A percentile compares a stretch with the other conserved stretches of the same genome.
These are phyloP conservation scores for Lagria hirta DNA, from an alignment of 2,888 invertebrate species.

Conservation along the genomic window DNA sequence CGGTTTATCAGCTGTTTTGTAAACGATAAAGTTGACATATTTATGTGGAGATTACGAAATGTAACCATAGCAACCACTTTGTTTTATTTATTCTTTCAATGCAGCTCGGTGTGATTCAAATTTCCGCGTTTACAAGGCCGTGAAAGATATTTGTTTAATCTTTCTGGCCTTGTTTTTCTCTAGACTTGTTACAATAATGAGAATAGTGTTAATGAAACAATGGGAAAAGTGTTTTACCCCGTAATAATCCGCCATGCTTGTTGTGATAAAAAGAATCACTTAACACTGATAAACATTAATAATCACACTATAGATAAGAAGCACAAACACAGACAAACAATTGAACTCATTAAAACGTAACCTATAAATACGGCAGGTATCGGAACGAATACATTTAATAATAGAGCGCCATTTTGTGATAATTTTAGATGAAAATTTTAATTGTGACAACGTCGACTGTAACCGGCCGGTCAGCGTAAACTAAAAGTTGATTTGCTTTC, in stretches of 20 bases:
- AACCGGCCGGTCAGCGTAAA: conserved; percentile 11
- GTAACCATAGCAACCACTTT: too few relatives aligned
- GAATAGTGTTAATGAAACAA: too few relatives aligned
- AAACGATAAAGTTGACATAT: too few relatives aligned
- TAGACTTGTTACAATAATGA: too few relatives aligned
- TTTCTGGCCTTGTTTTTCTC: too few relatives aligned
- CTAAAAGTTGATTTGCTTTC: conserved; percentile 21
- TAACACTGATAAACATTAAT: background rate
- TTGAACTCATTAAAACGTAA: conserved; percentile 6
- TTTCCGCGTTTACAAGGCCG: too few relatives aligned
- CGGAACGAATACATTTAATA: conserved; percentile 1
- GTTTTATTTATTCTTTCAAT: too few relatives aligned
- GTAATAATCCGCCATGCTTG: conserved; percentile 32
- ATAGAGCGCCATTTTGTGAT: conserved; percentile 10
- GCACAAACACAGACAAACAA: conserved; percentile 3
- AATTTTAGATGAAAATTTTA: conserved; percentile 1
- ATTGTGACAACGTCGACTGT: conserved; percentile 8
- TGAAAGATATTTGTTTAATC: too few relatives aligned
- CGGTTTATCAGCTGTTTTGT: too few relatives aligned
- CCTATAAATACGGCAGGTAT: conserved; percentile 7
- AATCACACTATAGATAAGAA: conserved; percentile 3
- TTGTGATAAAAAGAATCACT: conserved; percentile 3
- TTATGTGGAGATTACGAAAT: too few relatives aligned
- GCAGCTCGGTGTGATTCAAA: too few relatives aligned
- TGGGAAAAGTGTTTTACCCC: conserved; percentile 28